Evolutionary conservation across 2,113 vertebrate genomes (phyloP), one percentile per base, ranked within the genome.

Genomic region (Cranoglanis bouderius): DNA sequence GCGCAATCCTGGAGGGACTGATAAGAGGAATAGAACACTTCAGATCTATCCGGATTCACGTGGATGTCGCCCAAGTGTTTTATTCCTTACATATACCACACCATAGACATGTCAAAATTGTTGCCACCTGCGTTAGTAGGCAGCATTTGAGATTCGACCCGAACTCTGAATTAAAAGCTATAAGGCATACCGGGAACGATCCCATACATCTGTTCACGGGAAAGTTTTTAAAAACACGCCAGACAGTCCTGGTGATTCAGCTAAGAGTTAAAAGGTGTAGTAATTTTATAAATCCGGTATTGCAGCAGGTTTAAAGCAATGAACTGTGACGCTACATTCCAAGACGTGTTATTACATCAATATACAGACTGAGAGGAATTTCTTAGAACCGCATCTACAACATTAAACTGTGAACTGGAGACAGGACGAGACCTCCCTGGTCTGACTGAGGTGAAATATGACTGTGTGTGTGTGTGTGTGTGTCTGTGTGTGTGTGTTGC

Each of bases 401-500:
- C 74, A 35, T 81, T 81, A 46, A 26, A 38, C 53, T 21, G 53
- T 21, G 29, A 65, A 16, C 46, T 43, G 80, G 49, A 70, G 59
- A 24, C 61, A 65, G 61, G 9, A 40, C 55, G 55, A 43, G 35
- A 82, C 53, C 24, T 57, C 53, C 4, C 26, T 18, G 1, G 85
- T 6, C 85, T 35, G 51, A 86, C 32, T 75, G 35, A 49, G 32
- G 65, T 32, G 57, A 85, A 85, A 85, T 70, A 55, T 8, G 46
- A 53, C 10, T 24, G 49, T 43, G 46, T 51, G 43, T 82, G 26
- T 53, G 51, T 80, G 16, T 81, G 77, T 81, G 75, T 78, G 75
- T 77, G 74, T n/a, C n/a, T 77, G 72, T 46, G n/a, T 18, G 72
- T 38, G 67, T 43, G 75, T 75, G 82, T n/a, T 43, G 43, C 24